Evolutionary conservation across 2,113 vertebrate species (phyloP), one percentile per base, ranked within the genome.

Genomic region (Lethenteron reissneri): DNA sequence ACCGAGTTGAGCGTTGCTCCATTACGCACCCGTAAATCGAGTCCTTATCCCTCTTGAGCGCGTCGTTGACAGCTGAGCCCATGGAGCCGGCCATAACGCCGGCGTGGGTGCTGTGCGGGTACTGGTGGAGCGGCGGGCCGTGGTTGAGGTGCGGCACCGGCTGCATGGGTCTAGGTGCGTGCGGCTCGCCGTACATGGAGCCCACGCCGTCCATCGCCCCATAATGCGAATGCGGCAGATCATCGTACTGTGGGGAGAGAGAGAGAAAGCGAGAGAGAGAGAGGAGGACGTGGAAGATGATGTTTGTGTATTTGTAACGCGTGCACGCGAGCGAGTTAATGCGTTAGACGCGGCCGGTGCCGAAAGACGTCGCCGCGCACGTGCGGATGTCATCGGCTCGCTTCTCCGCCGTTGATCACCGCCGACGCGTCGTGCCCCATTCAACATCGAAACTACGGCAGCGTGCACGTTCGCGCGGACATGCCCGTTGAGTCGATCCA

Each of bases 11-110:
- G 41, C 41, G 41, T 41, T 41, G 59, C 72, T 73, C 71, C 12
- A 62, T 76, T 75, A 85, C 83, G 82, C 89, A 95, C 92, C 92
- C 92, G 78, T 95, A 95, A 85, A 97, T 97, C 77, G 91, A 89
- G 83, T 97, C 94, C 85, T 95, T 97, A 85, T 97, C 94, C 84
- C 94, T 84, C 84, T 97, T 97, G 84, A 97, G 83, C 82, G 92
- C 94, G 81, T 97, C 94, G 84, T 97, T 97, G 86, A 97, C 91
- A 88, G 94, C 94, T 71, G 94, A 97, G 81, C 94, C 94, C 92
- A 97, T 97, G 85, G 88, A 88, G 78, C 84, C 88, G 81, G 92
- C 88, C 94, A 97, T 97, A 81, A 95, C 92, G 84, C 95, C 96
- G 71, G 91, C 90, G 80, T 97, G 92, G 58, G 92, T 90, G 83